These are phyloP conservation scores for Hirudo medicinalis DNA, from an alignment of 1,140 invertebrate species.

Conservation along the genomic window DNA sequence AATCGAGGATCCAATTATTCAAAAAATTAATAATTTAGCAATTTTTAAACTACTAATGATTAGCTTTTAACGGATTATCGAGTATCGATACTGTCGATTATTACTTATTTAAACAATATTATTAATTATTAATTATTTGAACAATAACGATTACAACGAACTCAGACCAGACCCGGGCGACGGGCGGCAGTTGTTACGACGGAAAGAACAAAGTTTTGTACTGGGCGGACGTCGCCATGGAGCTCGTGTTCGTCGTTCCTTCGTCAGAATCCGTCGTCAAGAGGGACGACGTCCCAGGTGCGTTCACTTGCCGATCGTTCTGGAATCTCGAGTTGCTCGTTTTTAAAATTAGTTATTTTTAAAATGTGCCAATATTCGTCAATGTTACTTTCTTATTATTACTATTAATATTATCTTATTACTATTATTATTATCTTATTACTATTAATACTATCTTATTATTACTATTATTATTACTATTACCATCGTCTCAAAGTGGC, in stretches of 20 bases:
- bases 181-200: slow-evolving; percentile 55
- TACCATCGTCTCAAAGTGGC: not conserved
- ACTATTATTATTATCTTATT: too few relatives aligned
- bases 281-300: not conserved
- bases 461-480: slow-evolving; percentile 5
- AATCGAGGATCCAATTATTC: too few relatives aligned
- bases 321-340: too few relatives aligned
- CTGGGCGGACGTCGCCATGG: slow-evolving; percentile 87
- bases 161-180: slow-evolving; percentile 29
- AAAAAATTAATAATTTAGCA: too few relatives aligned
- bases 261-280: slow-evolving; percentile 41
- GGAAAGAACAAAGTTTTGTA: slow-evolving; percentile 64
- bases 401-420: too few relatives aligned
- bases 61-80: too few relatives aligned
- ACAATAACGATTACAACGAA: too few relatives aligned
- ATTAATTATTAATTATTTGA: not conserved
- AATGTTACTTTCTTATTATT: too few relatives aligned
- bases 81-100: slow-evolving; percentile 5
- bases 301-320: too few relatives aligned
- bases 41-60: too few relatives aligned
- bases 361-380: too few relatives aligned
- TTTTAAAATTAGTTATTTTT: too few relatives aligned
- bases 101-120: slow-evolving; percentile 15
- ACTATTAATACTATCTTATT: not conserved
- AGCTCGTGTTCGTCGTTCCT: slow-evolving; percentile 86